A percentile compares a stretch with the other conserved stretches of the same genome.
phyloP scores from a whole-genome alignment of 2,113 vertebrate species.

The Artemisiospiza belli region DNA sequence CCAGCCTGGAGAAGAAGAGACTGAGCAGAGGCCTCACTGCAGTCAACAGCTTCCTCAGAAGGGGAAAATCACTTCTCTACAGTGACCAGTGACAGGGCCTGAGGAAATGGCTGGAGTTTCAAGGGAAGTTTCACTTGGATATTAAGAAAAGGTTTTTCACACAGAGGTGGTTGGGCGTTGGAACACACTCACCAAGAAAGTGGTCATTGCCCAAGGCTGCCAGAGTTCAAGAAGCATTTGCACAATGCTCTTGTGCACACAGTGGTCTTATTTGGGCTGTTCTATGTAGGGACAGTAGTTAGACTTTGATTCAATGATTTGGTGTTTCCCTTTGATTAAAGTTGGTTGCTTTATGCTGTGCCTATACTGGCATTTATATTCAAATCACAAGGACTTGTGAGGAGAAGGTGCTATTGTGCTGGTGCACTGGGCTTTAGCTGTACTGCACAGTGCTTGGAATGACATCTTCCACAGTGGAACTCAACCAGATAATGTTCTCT shows the following conservation, averaged over 20 bases:
- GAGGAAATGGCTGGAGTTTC: not conserved
- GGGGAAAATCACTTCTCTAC: not conserved
- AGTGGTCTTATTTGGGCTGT: not conserved
- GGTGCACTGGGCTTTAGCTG: not conserved
- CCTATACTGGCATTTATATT: not conserved
- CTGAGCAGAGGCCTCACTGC: not conserved
- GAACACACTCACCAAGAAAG: not conserved
- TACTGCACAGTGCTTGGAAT: not conserved
- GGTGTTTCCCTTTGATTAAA: not conserved
- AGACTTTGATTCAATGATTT: not conserved
- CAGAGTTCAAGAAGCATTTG: not conserved
- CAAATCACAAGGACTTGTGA: accelerated
- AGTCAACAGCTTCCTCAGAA: not conserved
- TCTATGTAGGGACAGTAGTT: not conserved
- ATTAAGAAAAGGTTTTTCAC: not conserved
- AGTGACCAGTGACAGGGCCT: not conserved
- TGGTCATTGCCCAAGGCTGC: not conserved
- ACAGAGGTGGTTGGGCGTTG: not conserved
- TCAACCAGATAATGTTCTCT: not conserved
- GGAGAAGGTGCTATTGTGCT: not conserved
- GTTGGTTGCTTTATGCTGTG: not conserved
- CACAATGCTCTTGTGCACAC: not conserved
- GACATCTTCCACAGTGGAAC: not conserved
- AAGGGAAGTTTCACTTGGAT: not conserved
- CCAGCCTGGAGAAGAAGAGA: not conserved